Conservation (phyloP, 2,888 invertebrate genomes). For the Amaurobius ferox region DNA sequence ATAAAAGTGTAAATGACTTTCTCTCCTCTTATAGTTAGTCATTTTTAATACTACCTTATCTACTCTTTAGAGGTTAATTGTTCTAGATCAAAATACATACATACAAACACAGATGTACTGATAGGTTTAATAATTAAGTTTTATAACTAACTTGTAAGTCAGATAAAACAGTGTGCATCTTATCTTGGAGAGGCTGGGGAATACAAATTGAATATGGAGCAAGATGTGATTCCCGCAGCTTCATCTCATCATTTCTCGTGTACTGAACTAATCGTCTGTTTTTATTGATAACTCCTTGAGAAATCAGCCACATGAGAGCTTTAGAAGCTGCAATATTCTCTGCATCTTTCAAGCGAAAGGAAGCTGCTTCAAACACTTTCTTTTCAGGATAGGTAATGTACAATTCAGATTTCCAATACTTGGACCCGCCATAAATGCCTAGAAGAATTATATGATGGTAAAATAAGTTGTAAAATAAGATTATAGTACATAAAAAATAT, state of each 20-base stretch:
- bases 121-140: too few species aligned
- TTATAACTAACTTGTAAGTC: slow-evolving; percentile 34
- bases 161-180: slow-evolving; percentile 37
- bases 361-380: slow-evolving; percentile 32
- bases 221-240: slow-evolving; percentile 23
- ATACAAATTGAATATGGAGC: slow-evolving; percentile 60
- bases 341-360: slow-evolving; percentile 24
- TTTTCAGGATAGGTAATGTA: slow-evolving; percentile 32
- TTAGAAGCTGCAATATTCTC: slow-evolving; percentile 60
- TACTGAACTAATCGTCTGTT: slow-evolving; percentile 65
- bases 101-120: too few species aligned
- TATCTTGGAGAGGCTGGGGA: slow-evolving; percentile 30
- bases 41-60: too few species aligned
- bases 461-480: too few species aligned
- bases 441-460: too few species aligned
- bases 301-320: slow-evolving; percentile 72
- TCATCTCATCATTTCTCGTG: slow-evolving; percentile 50
- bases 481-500: too few species aligned
- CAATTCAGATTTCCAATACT: slow-evolving; percentile 53
- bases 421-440: too few species aligned
- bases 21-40: too few species aligned
- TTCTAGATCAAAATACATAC: too few species aligned
- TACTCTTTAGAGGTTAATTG: too few species aligned
- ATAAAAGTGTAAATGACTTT: too few species aligned
- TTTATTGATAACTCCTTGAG: slow-evolving; percentile 52